Percentiles rank a stretch among this genome's conserved stretches.
Evolutionary conservation across 92 coral and sea anemone species (phyloP).

Genomic region (Montipora capitata): DNA sequence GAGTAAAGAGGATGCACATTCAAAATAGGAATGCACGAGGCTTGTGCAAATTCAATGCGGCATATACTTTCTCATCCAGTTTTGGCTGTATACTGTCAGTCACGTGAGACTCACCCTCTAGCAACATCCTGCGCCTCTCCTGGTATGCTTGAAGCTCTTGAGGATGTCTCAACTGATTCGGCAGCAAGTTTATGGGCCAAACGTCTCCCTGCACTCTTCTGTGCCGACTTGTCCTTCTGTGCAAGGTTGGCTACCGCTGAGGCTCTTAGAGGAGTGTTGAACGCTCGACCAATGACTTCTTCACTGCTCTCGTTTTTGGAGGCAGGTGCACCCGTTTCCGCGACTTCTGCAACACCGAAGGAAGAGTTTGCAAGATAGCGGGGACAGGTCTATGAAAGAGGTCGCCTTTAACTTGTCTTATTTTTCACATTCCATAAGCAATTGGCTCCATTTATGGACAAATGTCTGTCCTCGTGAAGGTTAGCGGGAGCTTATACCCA

Average conservation of each 20-base stretch:
- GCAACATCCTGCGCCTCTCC: constrained; percentile 87
- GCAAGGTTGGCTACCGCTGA: constrained; percentile 96
- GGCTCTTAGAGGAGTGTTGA: constrained; percentile 97
- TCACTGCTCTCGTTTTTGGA: constrained; percentile 55
- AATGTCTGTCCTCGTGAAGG: too few relatives aligned
- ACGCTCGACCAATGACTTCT: constrained; percentile 94
- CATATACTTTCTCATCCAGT: too few relatives aligned
- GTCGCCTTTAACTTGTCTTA: too few relatives aligned
- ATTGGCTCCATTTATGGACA: too few relatives aligned
- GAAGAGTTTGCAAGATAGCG: too few relatives aligned
- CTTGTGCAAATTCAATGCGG: too few relatives aligned
- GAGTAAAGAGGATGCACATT: too few relatives aligned
- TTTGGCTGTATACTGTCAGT: neutral
- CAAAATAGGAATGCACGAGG: too few relatives aligned
- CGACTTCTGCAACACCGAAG: constrained; percentile 16
- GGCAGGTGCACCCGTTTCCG: constrained; percentile 54
- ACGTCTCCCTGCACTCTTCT: constrained; percentile 41
- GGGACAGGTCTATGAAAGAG: too few relatives aligned
- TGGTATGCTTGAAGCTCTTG: constrained; percentile 93
- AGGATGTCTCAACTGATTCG: constrained; percentile 92
- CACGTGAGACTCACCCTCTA: constrained; percentile 52
- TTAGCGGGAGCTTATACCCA: too few relatives aligned
- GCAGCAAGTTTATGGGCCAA: constrained; percentile 72
- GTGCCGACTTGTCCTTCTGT: constrained; percentile 83
- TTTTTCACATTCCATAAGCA: too few relatives aligned